Evolutionary conservation across 1,140 invertebrate species (phyloP).

Genomic region (Cyphomyrmex costatus): DNA sequence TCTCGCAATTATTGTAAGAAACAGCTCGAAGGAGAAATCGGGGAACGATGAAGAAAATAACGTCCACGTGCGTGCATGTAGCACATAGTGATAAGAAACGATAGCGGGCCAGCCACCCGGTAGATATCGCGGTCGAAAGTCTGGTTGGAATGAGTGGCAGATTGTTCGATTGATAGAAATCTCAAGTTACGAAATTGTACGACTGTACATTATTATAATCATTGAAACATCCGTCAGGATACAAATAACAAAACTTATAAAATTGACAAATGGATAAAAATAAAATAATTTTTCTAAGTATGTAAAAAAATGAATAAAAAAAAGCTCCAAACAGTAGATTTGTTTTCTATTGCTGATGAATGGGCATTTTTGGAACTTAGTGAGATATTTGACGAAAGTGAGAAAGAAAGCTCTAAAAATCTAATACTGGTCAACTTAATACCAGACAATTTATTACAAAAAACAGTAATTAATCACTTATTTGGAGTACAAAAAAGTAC

Average conservation of each 20-base stretch:
- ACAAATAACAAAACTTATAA: not conserved
- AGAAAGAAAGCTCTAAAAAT: too few relatives aligned
- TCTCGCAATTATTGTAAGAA: not conserved
- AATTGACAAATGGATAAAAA: not conserved
- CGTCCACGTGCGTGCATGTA: conserved; percentile 20
- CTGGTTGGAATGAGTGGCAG: conserved; percentile 37
- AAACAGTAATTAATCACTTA: too few relatives aligned
- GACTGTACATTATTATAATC: conserved; percentile 34
- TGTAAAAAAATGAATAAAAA: not conserved
- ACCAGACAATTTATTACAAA: too few relatives aligned
- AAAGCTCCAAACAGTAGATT: not conserved
- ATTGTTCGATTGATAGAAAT: conserved; percentile 62
- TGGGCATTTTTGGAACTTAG: too few relatives aligned
- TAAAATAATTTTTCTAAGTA: not conserved
- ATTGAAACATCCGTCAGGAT: not conserved
- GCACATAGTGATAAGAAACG: conserved; percentile 35
- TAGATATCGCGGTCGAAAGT: conserved; percentile 56
- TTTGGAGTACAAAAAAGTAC: too few relatives aligned
- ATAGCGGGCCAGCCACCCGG: conserved; percentile 49
- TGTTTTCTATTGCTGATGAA: too few relatives aligned
- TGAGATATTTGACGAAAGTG: too few relatives aligned
- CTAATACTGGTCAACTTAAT: too few relatives aligned
- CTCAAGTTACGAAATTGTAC: conserved; percentile 39
- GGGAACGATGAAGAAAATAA: conserved; percentile 19
- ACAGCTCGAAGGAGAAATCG: not conserved